phyloP scores from a whole-genome alignment of 2,113 vertebrate genomes.

The Pitta sordida region DNA sequence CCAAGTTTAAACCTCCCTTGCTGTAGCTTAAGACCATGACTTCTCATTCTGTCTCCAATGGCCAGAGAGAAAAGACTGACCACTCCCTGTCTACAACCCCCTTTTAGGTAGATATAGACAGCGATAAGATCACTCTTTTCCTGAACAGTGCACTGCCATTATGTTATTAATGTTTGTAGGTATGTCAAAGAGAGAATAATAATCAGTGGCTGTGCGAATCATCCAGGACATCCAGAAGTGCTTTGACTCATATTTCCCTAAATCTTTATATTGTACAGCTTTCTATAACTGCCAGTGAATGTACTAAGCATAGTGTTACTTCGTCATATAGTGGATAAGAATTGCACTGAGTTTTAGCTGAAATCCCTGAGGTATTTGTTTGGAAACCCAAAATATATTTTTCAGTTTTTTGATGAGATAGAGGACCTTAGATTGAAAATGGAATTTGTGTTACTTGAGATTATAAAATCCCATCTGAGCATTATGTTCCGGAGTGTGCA shows the following conservation, averaged over 20 bases:
- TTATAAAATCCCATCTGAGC: neutral
- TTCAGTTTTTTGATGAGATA: neutral
- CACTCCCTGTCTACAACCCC: too few relatives aligned
- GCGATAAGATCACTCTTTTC: too few relatives aligned
- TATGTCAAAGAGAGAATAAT: neutral
- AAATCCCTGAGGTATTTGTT: neutral
- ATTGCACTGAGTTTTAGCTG: neutral
- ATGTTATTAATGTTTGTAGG: neutral
- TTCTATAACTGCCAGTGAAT: neutral
- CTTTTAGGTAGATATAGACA: too few relatives aligned
- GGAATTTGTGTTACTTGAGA: neutral
- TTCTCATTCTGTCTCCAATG: too few relatives aligned
- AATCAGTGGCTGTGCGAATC: neutral
- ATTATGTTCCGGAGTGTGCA: neutral
- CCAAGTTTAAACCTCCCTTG: too few relatives aligned
- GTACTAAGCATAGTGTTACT: neutral
- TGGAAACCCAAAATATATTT: neutral
- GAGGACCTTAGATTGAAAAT: neutral
- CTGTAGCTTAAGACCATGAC: too few relatives aligned
- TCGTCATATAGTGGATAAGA: neutral
- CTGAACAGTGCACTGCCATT: neutral
- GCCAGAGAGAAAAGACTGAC: too few relatives aligned
- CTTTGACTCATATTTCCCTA: neutral
- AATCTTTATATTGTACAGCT: neutral
- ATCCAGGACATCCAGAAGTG: neutral